Conservation (phyloP, 2,888 invertebrate species). For the Drosophila nigricruria region DNA sequence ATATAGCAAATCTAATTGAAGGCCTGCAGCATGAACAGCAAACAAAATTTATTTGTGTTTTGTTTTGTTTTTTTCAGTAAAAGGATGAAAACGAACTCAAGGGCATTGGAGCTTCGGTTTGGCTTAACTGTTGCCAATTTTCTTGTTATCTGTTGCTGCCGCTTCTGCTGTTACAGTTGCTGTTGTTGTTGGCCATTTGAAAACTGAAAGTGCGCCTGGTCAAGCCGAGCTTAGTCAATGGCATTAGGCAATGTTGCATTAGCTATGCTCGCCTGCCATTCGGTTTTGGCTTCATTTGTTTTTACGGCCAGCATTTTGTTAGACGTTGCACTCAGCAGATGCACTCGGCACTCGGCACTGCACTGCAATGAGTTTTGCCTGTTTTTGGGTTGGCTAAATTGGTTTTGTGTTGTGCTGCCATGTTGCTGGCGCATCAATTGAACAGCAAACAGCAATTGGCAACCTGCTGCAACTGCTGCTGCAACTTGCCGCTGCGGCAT, state of each 20-base stretch:
- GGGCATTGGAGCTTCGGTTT: constrained; percentile 36
- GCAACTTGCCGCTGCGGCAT: constrained; percentile 31
- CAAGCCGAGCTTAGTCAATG: constrained; percentile 49
- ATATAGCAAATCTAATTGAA: constrained; percentile 5
- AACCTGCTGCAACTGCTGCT: constrained; percentile 20
- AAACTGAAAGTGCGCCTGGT: constrained; percentile 76
- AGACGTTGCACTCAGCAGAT: constrained; percentile 39
- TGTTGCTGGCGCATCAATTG: constrained; percentile 77
- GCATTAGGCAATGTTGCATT: constrained; percentile 72
- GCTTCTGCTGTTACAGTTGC: constrained; percentile 52
- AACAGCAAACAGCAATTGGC: constrained; percentile 42
- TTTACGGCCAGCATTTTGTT: constrained; percentile 75
- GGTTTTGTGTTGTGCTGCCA: constrained; percentile 75
- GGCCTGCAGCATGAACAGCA: background rate
- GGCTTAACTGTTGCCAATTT: constrained; percentile 18
- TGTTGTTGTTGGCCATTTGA: constrained; percentile 66
- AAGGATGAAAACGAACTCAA: constrained; percentile 19
- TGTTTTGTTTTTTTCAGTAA: background rate
- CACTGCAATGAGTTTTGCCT: constrained; percentile 61
- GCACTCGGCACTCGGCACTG: constrained; percentile 2
- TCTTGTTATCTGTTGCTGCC: constrained; percentile 60
- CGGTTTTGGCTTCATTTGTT: constrained; percentile 74
- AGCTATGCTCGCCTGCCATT: constrained; percentile 68
- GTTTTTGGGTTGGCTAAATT: constrained; percentile 76
- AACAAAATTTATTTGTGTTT: background rate